phyloP scores from a whole-genome alignment of 2,888 invertebrate genomes.

The Drosophila ochracea region DNA sequence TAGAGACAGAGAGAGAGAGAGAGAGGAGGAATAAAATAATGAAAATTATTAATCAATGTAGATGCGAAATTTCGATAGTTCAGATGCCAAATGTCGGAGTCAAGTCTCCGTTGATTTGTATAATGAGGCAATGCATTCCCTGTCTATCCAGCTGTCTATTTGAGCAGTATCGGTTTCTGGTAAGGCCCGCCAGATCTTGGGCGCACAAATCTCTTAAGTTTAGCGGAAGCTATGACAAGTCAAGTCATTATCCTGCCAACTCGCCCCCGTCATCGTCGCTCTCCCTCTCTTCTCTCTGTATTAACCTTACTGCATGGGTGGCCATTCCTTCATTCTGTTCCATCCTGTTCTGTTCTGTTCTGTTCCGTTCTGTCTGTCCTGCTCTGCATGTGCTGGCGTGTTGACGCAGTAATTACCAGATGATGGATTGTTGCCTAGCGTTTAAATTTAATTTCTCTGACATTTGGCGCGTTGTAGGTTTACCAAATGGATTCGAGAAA shows the following conservation, averaged over 20 bases:
- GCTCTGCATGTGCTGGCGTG: constrained; percentile 69
- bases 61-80: constrained; percentile 34
- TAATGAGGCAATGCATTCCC: constrained; percentile 52
- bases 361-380: constrained; percentile 9
- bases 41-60: constrained; percentile 67
- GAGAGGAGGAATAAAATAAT: constrained; percentile 16
- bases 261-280: neutral
- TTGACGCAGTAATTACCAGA: constrained; percentile 81
- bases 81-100: neutral
- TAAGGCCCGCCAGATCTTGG: constrained; percentile 21
- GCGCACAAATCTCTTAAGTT: constrained; percentile 69
- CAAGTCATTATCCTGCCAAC: constrained; percentile 72
- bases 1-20: constrained; percentile 20
- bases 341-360: constrained; percentile 11
- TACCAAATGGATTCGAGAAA: constrained; percentile 76
- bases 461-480: constrained; percentile 77
- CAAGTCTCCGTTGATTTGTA: constrained; percentile 1
- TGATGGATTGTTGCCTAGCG: constrained; percentile 81
- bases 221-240: constrained; percentile 77
- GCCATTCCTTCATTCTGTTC: constrained; percentile 32
- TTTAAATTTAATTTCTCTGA: constrained; percentile 81
- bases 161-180: constrained; percentile 13
- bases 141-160: constrained; percentile 48
- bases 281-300: constrained; percentile 9
- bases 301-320: constrained; percentile 43